Evolutionary conservation across 64 coral and sea anemone genomes (phyloP).

Genomic region (Actinia equina): DNA sequence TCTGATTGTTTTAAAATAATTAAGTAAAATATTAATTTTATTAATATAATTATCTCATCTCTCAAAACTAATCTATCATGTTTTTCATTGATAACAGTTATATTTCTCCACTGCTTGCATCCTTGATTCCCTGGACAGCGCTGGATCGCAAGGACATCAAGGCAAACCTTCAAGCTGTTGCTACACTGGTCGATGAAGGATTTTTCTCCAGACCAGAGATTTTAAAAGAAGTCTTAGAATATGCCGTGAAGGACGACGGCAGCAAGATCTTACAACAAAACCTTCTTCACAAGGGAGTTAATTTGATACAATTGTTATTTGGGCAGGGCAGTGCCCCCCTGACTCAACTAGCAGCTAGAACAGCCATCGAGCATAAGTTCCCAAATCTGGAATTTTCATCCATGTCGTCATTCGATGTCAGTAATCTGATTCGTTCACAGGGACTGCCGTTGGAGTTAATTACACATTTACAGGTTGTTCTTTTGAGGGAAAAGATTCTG

Average conservation of each 20-base stretch:
- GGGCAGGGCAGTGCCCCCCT: slow-evolving; percentile 43
- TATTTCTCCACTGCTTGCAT: slow-evolving; percentile 67
- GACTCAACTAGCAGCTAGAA: slow-evolving; percentile 64
- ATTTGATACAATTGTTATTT: slow-evolving; percentile 56
- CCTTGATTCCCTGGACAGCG: slow-evolving; percentile 64
- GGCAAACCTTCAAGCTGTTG: slow-evolving; percentile 8
- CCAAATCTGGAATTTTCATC: slow-evolving; percentile 28
- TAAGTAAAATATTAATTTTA: no score
- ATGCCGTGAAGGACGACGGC: slow-evolving; percentile 27
- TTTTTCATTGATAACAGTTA: slow-evolving; percentile 33
- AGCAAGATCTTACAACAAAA: slow-evolving; percentile 38
- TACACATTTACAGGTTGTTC: slow-evolving; percentile 67
- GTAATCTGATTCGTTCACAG: slow-evolving; percentile 22
- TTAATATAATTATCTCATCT: no score
- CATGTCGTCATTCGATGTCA: slow-evolving; percentile 43
- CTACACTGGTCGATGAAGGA: slow-evolving; percentile 60
- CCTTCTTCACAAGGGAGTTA: slow-evolving; percentile 39
- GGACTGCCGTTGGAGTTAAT: slow-evolving; percentile 60
- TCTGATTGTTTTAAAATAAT: neutral
- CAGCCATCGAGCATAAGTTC: slow-evolving; percentile 16
- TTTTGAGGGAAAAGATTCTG: slow-evolving; percentile 66
- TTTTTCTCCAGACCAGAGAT: slow-evolving; percentile 63
- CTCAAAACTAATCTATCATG: neutral
- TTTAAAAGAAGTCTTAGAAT: slow-evolving; percentile 69
- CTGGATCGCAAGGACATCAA: slow-evolving; percentile 37